phyloP scores from a whole-genome alignment of 2,113 vertebrate genomes.

The Brachypodius melanocephalos region DNA sequence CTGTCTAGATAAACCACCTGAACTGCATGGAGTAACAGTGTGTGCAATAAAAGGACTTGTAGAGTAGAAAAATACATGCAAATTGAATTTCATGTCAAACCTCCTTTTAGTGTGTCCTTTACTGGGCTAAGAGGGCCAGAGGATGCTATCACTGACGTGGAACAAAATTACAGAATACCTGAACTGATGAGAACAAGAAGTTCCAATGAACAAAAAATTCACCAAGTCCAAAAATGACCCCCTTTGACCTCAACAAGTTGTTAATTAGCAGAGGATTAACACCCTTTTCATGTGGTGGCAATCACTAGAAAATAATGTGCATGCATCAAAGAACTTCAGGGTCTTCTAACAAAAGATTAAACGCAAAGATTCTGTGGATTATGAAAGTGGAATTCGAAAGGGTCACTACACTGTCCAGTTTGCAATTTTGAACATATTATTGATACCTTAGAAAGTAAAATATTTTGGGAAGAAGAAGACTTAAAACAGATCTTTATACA shows the following conservation, averaged over 20 bases:
- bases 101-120: background rate
- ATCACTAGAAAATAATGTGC: slow-evolving; percentile 37
- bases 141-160: background rate
- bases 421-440: background rate
- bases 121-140: background rate
- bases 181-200: background rate
- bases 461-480: background rate
- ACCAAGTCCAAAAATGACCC: slow-evolving; percentile 17
- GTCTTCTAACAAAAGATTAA: slow-evolving; percentile 6
- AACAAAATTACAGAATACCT: background rate
- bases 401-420: background rate
- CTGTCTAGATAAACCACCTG: background rate
- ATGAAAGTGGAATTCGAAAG: background rate
- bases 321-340: background rate
- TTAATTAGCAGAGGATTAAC: slow-evolving; percentile 59
- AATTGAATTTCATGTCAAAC: background rate
- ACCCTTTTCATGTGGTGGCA: slow-evolving; percentile 9
- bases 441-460: background rate
- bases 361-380: background rate
- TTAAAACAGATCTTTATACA: background rate
- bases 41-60: background rate
- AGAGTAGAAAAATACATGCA: background rate
- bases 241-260: background rate
- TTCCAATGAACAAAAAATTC: slow-evolving; percentile 26
- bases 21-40: background rate